phyloP scores from a whole-genome alignment of 2,888 invertebrate species.

The Brachyptera putata region DNA sequence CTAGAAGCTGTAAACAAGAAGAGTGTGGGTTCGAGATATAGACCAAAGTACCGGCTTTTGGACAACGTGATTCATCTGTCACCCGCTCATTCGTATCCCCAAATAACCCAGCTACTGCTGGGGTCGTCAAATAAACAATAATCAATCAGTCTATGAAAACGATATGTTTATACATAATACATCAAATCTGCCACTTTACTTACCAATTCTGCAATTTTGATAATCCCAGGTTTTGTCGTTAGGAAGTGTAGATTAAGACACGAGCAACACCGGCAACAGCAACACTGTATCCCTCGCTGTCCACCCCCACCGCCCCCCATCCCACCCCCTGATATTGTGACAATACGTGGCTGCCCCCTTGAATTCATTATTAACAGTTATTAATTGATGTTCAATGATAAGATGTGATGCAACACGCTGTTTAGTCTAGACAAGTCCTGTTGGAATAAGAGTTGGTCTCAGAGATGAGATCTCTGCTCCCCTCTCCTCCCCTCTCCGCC shows the following conservation, averaged over 20 bases:
- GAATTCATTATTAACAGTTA: too few relatives aligned
- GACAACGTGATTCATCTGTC: too few relatives aligned
- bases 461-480: not conserved
- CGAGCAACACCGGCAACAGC: constrained; percentile 71
- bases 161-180: too few relatives aligned
- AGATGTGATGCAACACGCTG: not conserved
- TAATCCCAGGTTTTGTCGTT: constrained; percentile 64
- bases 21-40: too few relatives aligned
- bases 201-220: constrained; percentile 74
- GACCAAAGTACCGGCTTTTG: too few relatives aligned
- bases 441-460: not conserved
- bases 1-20: too few relatives aligned
- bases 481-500: not conserved
- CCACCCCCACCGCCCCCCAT: constrained; percentile 36
- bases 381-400: not conserved
- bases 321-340: constrained; percentile 16
- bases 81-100: too few relatives aligned
- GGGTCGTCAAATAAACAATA: too few relatives aligned
- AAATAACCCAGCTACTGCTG: too few relatives aligned
- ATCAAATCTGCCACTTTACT: constrained; percentile 58
- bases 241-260: constrained; percentile 75
- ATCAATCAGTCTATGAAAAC: too few relatives aligned
- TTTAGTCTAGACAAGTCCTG: too few relatives aligned
- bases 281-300: constrained; percentile 60
- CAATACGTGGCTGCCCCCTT: not conserved